Base-by-base conservation (phyloP, 2,113 vertebrate genomes). In the Misgurnus mizolepis region DNA sequence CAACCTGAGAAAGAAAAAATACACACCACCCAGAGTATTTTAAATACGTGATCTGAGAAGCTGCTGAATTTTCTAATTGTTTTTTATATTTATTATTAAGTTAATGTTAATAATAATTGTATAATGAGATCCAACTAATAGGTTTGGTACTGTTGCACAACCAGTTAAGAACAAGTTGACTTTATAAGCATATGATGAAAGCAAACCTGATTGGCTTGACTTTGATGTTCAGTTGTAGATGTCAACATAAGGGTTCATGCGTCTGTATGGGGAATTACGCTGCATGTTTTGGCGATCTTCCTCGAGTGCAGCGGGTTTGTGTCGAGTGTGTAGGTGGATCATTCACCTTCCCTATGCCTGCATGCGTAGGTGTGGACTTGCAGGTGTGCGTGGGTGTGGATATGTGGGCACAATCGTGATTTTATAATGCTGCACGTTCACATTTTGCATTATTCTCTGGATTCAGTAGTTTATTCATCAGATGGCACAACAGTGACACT, bases 331-430 rank as follows among this genome's bases (percentile, higher is more conserved):
- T 78, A 70, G 80, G 67, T 61, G 66, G 80, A 80, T 40, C 45
- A 53, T 65, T 64, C 55, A 62, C 61, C 67, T 39, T 71, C 47
- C n/a, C 50, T 11, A 18, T 50, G 49, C 68, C 45, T 81, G 40
- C 22, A 39, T 83, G 77, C 55, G 77, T 79, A 58, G 72, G 82
- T 58, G 82, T 69, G 27, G 64, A 64, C 64, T n/a, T 39, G 64
- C 62, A 7, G 40, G 65, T 80, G 73, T 69, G 66, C 64, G 74
- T 43, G 40, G 56, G 76, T 74, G 68, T 67, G 67, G 14, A 34
- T 79, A 58, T 22, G 76, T 27, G 60, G 12, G 76, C 3, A 53
- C 50, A 14, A 14, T 14, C 12, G 4, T 6, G 62, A 60, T 70
- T 47, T 39, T 56, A 60, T 22, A 15, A 76, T 47, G 40, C 50